phyloP scores from a whole-genome alignment of 2,113 vertebrate species.

The Corydoras maculifer region DNA sequence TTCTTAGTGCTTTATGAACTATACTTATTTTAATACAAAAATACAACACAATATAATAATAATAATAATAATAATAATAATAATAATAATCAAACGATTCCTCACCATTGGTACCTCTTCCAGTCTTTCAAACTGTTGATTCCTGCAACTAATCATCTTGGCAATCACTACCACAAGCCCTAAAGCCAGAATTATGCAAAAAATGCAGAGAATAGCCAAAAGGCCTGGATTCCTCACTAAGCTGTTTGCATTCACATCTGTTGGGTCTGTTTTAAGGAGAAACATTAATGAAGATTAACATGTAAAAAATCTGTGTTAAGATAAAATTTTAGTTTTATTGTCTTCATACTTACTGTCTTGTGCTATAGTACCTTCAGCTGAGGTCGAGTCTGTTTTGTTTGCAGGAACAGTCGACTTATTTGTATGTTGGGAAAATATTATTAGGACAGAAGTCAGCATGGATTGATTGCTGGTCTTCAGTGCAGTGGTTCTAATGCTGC shows the following conservation, averaged over 20 bases:
- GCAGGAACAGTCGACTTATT: not conserved
- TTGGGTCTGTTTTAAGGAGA: conserved; percentile 13
- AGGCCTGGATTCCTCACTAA: conserved; percentile 27
- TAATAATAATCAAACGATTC: not conserved
- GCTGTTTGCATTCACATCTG: not conserved
- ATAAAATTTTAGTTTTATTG: not conserved
- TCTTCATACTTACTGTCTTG: not conserved
- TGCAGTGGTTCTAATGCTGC: conserved; percentile 6
- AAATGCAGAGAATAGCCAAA: conserved; percentile 31
- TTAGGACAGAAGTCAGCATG: not conserved
- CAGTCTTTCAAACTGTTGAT: conserved; percentile 28
- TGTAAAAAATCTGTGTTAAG: not conserved
- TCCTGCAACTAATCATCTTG: conserved; percentile 20
- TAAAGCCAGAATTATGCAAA: conserved; percentile 26
- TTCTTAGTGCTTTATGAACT: too few species aligned
- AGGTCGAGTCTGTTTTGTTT: not conserved
- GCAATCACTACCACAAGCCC: conserved; percentile 20
- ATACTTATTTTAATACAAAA: too few species aligned
- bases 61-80: too few species aligned
- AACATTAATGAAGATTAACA: not conserved
- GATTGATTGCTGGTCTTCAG: not conserved
- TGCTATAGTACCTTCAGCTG: conserved; percentile 3
- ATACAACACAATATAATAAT: too few species aligned
- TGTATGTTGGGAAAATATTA: not conserved
- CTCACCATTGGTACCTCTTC: conserved; percentile 39